Base-by-base conservation (phyloP, 2,113 vertebrate genomes). In the Mystacornis crossleyi region DNA sequence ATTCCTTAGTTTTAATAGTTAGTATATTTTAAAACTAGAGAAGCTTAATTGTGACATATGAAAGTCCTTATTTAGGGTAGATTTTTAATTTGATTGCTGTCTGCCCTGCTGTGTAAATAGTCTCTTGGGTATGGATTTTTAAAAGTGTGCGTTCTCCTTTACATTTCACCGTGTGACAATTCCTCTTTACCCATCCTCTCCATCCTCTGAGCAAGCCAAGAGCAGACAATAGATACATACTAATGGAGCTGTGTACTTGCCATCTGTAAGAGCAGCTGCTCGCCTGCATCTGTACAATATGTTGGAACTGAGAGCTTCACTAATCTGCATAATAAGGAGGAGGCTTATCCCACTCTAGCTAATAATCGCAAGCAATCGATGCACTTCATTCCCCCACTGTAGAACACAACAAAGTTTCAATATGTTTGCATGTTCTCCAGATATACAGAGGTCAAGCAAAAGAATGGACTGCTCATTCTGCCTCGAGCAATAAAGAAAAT, bases 311-410 rank as follows among this genome's bases (percentile, higher is more conserved):
- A 99, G 99, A 99, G 99, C 99, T 99, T 98, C 98, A 98, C 99
- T 99, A 99, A 99, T 99, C 99, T 99, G 99, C 99, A 99, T 99
- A 99, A 99, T 99, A 99, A 99, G 99, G 98, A 99, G 99, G 98
- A 99, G 99, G 98, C 99, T 99, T 99, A 99, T 99, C 99, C 99
- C 98, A 99, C 99, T 99, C 99, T 98, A 99, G 99, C 99, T 99
- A 99, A 99, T 99, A 99, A 99, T 99, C 97, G 98, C 98, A 97
- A 99, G 98, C 99, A 99, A 99, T 99, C 98, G 98, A 99, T 99
- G 99, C 98, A 98, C 99, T 99, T 99, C 99, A 99, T 99, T 99
- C 99, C 99, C 99, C 98, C 98, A 99, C 99, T 99, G 98, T 97
- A 93, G 97, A 98, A 86, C 90, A 90, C 95, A 97, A 86, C 96